phyloP scores from a whole-genome alignment of 1,140 invertebrate genomes.

The Triops cancriformis region DNA sequence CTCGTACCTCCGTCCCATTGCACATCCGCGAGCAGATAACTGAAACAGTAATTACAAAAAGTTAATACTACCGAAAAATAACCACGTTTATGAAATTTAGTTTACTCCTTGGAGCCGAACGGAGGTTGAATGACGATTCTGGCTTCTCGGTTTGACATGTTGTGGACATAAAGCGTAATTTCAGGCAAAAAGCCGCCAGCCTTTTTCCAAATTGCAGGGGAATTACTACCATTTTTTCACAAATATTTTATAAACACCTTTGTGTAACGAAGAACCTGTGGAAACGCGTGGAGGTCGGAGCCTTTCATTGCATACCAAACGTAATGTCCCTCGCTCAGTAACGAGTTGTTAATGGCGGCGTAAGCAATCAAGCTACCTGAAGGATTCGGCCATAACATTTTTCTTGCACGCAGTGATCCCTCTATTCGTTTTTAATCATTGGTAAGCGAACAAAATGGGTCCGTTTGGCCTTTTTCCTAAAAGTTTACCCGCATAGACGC shows the following conservation, averaged over 20 bases:
- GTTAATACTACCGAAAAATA: not conserved
- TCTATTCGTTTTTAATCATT: not conserved
- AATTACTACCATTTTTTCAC: not conserved
- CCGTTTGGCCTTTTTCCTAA: not conserved
- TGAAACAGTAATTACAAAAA: not conserved
- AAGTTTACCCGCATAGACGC: not conserved
- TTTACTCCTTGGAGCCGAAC: not conserved
- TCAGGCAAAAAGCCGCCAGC: not conserved
- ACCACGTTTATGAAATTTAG: not conserved
- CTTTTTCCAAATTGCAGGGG: not conserved
- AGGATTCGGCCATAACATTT: not conserved
- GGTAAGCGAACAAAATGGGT: not conserved
- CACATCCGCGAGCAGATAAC: constrained; percentile 2
- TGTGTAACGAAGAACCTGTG: not conserved
- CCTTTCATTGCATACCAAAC: constrained; percentile 15
- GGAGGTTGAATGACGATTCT: not conserved
- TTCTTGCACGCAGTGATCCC: not conserved
- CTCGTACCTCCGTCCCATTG: constrained; percentile 14
- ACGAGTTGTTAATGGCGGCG: not conserved
- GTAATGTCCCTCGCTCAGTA: constrained; percentile 3
- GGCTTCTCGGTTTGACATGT: not conserved
- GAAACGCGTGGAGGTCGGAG: not conserved
- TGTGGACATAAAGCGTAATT: not conserved
- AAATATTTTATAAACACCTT: not conserved
- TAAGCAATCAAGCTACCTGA: not conserved